Percentiles rank a stretch among this genome's conserved stretches.
These are phyloP conservation scores for Hyphantria cunea DNA, from an alignment of 1,140 invertebrate genomes.

Conservation along the genomic window DNA sequence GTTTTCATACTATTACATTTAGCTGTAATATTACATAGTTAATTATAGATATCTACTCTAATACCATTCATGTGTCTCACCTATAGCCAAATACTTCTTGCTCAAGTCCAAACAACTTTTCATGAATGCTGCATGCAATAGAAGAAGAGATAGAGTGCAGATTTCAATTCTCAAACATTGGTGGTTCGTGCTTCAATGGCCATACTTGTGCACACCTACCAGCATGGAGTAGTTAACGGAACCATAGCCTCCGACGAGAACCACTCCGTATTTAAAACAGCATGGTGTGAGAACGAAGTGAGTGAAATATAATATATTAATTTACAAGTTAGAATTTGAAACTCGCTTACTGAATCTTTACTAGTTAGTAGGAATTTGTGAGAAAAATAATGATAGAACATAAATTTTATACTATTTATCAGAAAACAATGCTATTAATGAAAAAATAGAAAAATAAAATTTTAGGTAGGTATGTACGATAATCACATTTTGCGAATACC, in stretches of 20 bases:
- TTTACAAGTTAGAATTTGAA: too few species aligned
- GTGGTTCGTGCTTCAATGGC: slow-evolving; percentile 42
- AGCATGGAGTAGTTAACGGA: slow-evolving; percentile 1
- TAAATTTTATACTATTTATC: too few species aligned
- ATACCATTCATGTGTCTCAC: slow-evolving; percentile 75
- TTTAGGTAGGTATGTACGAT: too few species aligned
- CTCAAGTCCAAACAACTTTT: slow-evolving; percentile 88
- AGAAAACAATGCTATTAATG: too few species aligned
- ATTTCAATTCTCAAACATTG: slow-evolving; percentile 41
- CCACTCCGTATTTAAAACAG: neutral
- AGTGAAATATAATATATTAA: too few species aligned
- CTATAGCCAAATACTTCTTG: slow-evolving; percentile 88
- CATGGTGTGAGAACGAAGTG: slow-evolving; percentile 11
- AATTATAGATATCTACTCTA: slow-evolving; percentile 7
- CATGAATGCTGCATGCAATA: slow-evolving; percentile 88
- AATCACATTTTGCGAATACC: too few species aligned
- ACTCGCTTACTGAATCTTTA: too few species aligned
- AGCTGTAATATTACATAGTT: too few species aligned
- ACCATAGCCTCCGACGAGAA: neutral
- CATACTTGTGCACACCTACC: slow-evolving; percentile 33
- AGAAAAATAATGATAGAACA: too few species aligned
- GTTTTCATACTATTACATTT: too few species aligned
- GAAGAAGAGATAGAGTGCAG: slow-evolving; percentile 72
- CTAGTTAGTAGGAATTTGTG: too few species aligned
- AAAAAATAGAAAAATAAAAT: too few species aligned